These are phyloP conservation scores for Rallus limicola DNA, from an alignment of 2,113 vertebrate species.

Conservation along the genomic window DNA sequence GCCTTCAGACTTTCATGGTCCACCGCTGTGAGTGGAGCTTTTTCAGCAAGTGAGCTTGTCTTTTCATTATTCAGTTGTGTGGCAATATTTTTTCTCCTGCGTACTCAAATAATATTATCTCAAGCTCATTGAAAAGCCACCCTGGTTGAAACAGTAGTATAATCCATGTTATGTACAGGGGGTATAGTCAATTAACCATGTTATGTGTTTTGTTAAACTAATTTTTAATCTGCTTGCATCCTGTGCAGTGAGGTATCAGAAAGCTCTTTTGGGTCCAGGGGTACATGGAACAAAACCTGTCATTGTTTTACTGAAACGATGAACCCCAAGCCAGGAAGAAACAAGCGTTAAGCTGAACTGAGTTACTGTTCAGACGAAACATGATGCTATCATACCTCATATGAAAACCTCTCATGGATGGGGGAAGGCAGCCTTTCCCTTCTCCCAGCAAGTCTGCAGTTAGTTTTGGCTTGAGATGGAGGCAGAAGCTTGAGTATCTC, in stretches of 20 bases:
- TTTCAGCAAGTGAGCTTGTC: background rate
- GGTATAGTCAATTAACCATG: background rate
- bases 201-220: background rate
- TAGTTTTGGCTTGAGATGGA: constrained; percentile 60
- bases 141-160: background rate
- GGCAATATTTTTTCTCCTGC: background rate
- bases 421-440: background rate
- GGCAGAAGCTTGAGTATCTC: constrained; percentile 42
- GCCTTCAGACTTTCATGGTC: background rate
- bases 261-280: background rate
- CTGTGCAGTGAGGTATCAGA: background rate
- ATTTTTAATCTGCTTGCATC: background rate
- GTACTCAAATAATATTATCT: background rate
- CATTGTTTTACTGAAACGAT: background rate
- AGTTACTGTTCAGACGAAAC: constrained; percentile 18
- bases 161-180: background rate
- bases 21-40: background rate
- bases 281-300: background rate
- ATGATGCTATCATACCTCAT: constrained; percentile 38
- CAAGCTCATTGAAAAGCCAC: background rate
- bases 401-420: background rate
- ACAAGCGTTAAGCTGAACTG: background rate
- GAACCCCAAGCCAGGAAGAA: constrained; percentile 1
- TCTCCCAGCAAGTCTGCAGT: constrained; percentile 27
- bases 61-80: background rate